A percentile compares a stretch with the other conserved stretches of the same genome.
Evolutionary conservation across 92 coral and sea anemone genomes (phyloP).

Genomic region (Anthopleura xanthogrammica): DNA sequence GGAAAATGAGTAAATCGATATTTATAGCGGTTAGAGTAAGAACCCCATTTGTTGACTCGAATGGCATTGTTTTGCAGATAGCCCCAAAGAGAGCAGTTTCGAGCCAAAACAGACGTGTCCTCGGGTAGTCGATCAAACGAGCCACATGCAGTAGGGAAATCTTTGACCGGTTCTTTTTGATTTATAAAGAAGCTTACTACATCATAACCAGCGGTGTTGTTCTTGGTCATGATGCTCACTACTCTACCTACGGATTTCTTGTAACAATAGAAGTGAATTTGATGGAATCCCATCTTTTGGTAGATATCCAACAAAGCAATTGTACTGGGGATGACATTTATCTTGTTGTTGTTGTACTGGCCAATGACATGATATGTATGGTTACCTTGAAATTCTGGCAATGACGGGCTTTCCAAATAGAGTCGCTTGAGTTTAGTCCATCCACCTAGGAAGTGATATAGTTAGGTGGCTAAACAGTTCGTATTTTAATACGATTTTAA

Average conservation of each 20-base stretch:
- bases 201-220: conserved; percentile 12
- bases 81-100: no score
- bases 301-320: conserved; percentile 20
- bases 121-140: no score
- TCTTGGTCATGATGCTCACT: no score
- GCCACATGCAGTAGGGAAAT: no score
- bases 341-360: conserved; percentile 8
- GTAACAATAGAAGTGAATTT: no score
- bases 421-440: conserved; percentile 45
- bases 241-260: no score
- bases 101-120: no score
- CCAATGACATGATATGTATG: conserved; percentile 20
- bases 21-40: neutral
- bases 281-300: neutral
- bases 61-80: no score
- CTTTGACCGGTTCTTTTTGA: no score
- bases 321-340: neutral
- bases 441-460: conserved; percentile 36
- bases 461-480: no score
- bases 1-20: neutral
- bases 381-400: neutral
- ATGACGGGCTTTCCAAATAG: neutral
- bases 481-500: no score
- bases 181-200: conserved; percentile 40
- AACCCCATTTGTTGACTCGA: neutral